phyloP scores from a whole-genome alignment of 2,113 vertebrate genomes.

The Phycodurus eques region DNA sequence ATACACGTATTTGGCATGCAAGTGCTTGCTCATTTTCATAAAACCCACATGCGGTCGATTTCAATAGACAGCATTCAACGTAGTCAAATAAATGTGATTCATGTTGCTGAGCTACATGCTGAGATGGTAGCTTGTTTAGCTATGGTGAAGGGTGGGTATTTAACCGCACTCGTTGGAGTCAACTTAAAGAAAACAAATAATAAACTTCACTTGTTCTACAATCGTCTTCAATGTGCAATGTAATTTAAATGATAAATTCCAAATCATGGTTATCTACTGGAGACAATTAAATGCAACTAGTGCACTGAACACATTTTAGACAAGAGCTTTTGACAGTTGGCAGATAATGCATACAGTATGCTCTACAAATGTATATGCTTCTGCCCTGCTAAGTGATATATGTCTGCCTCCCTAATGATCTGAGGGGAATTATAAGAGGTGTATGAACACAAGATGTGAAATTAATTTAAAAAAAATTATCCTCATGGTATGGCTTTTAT shows the following conservation, averaged over 20 bases:
- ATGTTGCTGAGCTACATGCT: neutral
- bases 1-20: neutral
- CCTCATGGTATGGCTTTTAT: neutral
- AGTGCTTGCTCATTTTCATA: slow-evolving; percentile 5
- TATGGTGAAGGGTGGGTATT: neutral
- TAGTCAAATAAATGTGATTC: slow-evolving; percentile 17
- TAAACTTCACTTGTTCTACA: neutral
- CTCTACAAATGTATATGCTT: neutral
- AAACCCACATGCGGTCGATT: neutral
- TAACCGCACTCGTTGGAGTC: neutral
- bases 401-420: too few species aligned
- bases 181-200: neutral
- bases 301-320: neutral
- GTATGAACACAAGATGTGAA: neutral
- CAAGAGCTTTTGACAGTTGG: neutral
- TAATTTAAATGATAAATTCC: neutral
- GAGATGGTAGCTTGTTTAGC: neutral
- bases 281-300: neutral
- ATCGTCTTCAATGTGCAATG: neutral
- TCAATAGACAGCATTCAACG: neutral
- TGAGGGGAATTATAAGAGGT: too few species aligned
- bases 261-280: neutral
- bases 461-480: neutral
- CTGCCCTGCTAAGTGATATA: neutral
- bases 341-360: neutral